Percentiles rank a stretch among this genome's conserved stretches.
Evolutionary conservation across 2,797 vertebrate genomes (phyloP).

Genomic region (Botia kubotai): DNA sequence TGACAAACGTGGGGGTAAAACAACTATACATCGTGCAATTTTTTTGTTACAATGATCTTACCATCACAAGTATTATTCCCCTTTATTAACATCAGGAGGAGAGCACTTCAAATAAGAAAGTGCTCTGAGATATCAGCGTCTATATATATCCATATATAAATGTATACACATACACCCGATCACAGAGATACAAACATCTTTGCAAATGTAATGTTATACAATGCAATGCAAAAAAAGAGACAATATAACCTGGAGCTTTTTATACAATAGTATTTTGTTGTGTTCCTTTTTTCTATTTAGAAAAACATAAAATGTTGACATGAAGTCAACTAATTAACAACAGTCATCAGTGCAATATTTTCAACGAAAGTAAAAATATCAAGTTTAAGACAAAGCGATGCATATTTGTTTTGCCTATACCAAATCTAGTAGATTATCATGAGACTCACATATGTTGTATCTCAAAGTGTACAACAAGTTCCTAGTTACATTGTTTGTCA

Average conservation of each 20-base stretch:
- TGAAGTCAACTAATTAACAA: conserved; percentile 80
- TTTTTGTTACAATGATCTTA: conserved; percentile 82
- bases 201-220: conserved; percentile 79
- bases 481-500: conserved; percentile 50
- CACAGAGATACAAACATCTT: conserved; percentile 80
- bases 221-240: conserved; percentile 79
- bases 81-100: conserved; percentile 78
- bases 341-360: conserved; percentile 93
- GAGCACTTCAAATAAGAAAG: conserved; percentile 84
- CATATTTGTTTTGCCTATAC: conserved; percentile 76
- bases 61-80: conserved; percentile 86
- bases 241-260: conserved; percentile 81
- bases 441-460: conserved; percentile 60
- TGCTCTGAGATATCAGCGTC: conserved; percentile 75
- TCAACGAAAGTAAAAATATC: conserved; percentile 73
- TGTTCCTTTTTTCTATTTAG: conserved; percentile 80
- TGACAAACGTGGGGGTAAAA: conserved; percentile 82
- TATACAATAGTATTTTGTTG: conserved; percentile 82
- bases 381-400: conserved; percentile 85
- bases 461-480: conserved; percentile 69
- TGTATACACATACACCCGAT: conserved; percentile 71
- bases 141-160: conserved; percentile 58
- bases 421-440: conserved; percentile 67
- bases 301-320: conserved; percentile 78
- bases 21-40: conserved; percentile 89